These are phyloP conservation scores for Bombus haemorrhoidalis DNA, from an alignment of 1,140 invertebrate species.

Conservation along the genomic window DNA sequence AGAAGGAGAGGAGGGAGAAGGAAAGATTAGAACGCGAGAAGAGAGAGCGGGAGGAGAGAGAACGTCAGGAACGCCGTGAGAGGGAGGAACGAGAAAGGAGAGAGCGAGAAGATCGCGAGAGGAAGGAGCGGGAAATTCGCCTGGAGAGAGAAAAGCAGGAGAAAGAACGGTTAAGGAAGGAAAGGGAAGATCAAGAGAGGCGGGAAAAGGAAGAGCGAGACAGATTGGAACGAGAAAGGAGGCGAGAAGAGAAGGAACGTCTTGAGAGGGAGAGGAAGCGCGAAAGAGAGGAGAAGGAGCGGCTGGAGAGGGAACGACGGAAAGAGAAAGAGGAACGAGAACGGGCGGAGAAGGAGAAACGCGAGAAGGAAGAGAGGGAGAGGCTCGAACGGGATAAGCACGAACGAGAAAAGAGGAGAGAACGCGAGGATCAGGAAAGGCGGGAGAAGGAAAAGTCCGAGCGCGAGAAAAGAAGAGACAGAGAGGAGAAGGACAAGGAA, in stretches of 20 bases:
- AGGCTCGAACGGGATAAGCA: conserved; percentile 58
- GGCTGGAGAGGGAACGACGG: conserved; percentile 58
- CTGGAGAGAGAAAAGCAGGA: conserved; percentile 77
- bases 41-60: conserved; percentile 73
- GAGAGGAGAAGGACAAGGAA: conserved; percentile 67
- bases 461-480: conserved; percentile 63
- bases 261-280: conserved; percentile 72
- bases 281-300: conserved; percentile 73
- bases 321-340: conserved; percentile 69
- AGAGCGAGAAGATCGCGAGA: conserved; percentile 77
- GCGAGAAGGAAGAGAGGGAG: conserved; percentile 66
- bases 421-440: conserved; percentile 70
- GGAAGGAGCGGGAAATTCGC: conserved; percentile 72
- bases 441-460: conserved; percentile 66
- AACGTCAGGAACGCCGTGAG: conserved; percentile 73
- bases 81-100: conserved; percentile 76
- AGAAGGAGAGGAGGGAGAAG: conserved; percentile 71
- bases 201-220: conserved; percentile 74
- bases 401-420: conserved; percentile 62
- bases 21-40: conserved; percentile 74
- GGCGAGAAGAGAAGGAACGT: conserved; percentile 74
- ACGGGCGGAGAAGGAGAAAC: conserved; percentile 62
- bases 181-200: conserved; percentile 80
- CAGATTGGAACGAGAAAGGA: conserved; percentile 68
- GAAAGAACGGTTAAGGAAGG: conserved; percentile 78